phyloP scores from a whole-genome alignment of 2,888 invertebrate genomes.

The Cinara cedri region DNA sequence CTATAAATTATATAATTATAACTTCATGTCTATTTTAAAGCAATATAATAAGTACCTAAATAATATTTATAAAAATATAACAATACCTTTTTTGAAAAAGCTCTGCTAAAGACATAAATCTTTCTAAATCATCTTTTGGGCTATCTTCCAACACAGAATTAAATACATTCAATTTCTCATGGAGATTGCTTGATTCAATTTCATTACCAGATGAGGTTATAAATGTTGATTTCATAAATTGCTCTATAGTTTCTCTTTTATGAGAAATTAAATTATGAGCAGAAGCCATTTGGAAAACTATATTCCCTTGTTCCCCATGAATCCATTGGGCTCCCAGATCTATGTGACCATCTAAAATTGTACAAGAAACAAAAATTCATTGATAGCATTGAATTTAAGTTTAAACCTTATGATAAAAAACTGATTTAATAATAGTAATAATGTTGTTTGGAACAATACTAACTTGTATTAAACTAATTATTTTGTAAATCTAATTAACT shows the following conservation, averaged over 20 bases:
- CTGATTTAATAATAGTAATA: neutral
- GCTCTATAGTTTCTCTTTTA: slow-evolving; percentile 30
- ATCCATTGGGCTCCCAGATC: slow-evolving; percentile 84
- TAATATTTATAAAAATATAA: neutral
- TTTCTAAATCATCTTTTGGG: slow-evolving; percentile 50
- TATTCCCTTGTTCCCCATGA: slow-evolving; percentile 73
- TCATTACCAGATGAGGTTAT: slow-evolving; percentile 26
- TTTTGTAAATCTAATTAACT: too few relatives aligned
- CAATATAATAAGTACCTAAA: neutral
- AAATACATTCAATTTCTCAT: slow-evolving; percentile 25
- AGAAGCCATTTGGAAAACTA: slow-evolving; percentile 66
- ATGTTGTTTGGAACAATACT: too few relatives aligned
- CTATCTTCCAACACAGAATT: slow-evolving; percentile 42
- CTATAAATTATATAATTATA: slow-evolving; percentile 10
- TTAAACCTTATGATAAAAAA: neutral
- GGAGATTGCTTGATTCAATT: slow-evolving; percentile 24
- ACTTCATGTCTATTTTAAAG: neutral
- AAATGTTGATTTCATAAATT: slow-evolving; percentile 47
- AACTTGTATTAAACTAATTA: too few relatives aligned
- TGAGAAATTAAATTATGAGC: slow-evolving; percentile 55
- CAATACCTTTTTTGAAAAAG: slow-evolving; percentile 50
- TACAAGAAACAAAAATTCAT: neutral
- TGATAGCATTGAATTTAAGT: neutral
- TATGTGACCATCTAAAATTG: slow-evolving; percentile 65
- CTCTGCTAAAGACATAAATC: slow-evolving; percentile 49